Evolutionary conservation across 1,140 invertebrate genomes (phyloP).

Genomic region (Pseudoatta argentina): DNA sequence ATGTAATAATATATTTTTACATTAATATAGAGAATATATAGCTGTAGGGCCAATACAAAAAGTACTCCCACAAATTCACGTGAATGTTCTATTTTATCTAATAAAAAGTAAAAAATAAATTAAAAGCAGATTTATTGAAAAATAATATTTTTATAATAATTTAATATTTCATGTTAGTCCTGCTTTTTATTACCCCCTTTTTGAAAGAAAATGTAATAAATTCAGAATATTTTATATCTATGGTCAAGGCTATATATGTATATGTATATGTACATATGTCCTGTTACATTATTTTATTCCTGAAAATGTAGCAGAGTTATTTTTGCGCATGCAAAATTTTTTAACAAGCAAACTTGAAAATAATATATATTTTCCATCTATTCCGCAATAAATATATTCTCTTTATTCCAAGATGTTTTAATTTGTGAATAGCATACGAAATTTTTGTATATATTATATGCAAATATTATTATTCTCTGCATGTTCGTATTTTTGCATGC

Average conservation of each 20-base stretch:
- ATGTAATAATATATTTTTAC: background rate
- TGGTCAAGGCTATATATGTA: no score
- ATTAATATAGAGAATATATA: no score
- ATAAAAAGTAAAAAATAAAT: no score
- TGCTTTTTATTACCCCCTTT: no score
- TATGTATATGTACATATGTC: background rate
- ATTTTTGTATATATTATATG: background rate
- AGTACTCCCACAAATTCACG: no score
- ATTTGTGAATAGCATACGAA: background rate
- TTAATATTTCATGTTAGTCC: no score
- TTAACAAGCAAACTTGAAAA: constrained; percentile 21
- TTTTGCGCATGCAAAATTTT: background rate
- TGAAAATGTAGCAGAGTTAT: background rate
- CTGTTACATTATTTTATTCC: background rate
- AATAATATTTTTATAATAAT: no score
- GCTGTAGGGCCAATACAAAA: no score
- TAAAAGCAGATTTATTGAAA: no score
- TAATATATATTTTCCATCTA: background rate
- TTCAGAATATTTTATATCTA: no score
- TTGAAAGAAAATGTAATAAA: no score
- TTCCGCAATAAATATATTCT: background rate
- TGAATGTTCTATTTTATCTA: no score
- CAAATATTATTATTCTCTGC: background rate
- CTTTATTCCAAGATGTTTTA: background rate
- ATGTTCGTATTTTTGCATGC: constrained; percentile 25